Evolutionary conservation across 2,888 invertebrate species (phyloP).

Genomic region (Apamea crenata): DNA sequence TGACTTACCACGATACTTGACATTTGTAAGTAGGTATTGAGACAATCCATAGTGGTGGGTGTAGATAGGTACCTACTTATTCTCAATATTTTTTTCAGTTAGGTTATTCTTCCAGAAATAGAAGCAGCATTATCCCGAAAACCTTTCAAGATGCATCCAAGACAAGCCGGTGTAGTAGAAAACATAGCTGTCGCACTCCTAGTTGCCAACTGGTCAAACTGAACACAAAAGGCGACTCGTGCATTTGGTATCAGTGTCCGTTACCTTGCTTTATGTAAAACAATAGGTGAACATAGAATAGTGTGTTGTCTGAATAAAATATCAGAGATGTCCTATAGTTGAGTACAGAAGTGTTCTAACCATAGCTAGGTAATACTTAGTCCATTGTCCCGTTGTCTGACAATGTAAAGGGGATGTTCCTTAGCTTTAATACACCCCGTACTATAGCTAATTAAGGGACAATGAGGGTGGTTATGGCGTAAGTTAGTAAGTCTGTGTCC

Average conservation of each 20-base stretch:
- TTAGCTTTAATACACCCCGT: too few relatives aligned
- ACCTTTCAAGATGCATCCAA: background rate
- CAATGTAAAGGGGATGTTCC: background rate
- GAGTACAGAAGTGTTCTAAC: conserved; percentile 28
- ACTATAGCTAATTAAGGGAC: too few relatives aligned
- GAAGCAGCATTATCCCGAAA: background rate
- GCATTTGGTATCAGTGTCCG: conserved; percentile 65
- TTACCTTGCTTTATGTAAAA: conserved; percentile 68
- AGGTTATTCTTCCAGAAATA: background rate
- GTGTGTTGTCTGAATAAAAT: conserved; percentile 38
- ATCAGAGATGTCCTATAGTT: conserved; percentile 29
- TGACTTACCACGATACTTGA: background rate
- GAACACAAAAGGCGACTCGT: conserved; percentile 45
- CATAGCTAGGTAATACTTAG: background rate
- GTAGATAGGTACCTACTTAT: background rate
- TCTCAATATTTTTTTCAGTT: background rate
- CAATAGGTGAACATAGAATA: conserved; percentile 61
- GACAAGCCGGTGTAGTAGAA: background rate
- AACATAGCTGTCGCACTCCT: background rate
- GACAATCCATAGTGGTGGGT: background rate
- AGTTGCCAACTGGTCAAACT: conserved; percentile 22
- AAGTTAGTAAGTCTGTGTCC: background rate
- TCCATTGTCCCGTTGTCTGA: background rate
- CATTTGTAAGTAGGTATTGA: background rate
- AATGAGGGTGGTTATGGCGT: background rate